These are phyloP conservation scores for Todiramphus saurophagus DNA, from an alignment of 2,113 vertebrate genomes.

Conservation along the genomic window DNA sequence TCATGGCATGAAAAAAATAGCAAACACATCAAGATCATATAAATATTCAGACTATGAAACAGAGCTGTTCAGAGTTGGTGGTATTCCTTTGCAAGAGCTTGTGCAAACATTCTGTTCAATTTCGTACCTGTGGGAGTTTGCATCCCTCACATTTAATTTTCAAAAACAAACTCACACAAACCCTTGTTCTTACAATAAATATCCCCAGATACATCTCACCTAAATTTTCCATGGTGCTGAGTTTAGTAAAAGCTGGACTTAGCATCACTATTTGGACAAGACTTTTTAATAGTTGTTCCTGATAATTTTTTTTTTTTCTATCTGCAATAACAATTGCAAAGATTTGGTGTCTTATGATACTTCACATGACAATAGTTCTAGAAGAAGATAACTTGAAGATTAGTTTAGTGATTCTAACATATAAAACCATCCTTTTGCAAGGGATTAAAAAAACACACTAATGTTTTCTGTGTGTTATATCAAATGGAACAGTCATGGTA, in stretches of 20 bases:
- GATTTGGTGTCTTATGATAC: not conserved
- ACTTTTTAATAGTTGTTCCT: not conserved
- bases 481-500: not conserved
- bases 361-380: not conserved
- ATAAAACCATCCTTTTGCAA: not conserved
- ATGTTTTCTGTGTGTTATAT: not conserved
- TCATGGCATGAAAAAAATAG: not conserved
- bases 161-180: not conserved
- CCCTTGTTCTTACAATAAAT: slow-evolving; percentile 20
- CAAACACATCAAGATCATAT: slow-evolving; percentile 4
- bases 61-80: not conserved
- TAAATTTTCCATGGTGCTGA: not conserved
- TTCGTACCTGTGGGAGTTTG: slow-evolving; percentile 21
- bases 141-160: not conserved
- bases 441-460: not conserved
- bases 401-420: not conserved
- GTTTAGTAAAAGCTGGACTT: slow-evolving; percentile 41
- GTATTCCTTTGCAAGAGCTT: not conserved
- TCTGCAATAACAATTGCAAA: not conserved
- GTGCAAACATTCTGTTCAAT: slow-evolving; percentile 18
- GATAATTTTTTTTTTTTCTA: not conserved
- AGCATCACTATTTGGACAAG: not conserved
- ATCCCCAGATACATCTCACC: not conserved
- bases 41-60: slow-evolving; percentile 6
- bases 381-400: not conserved